Evolutionary conservation across 2,888 invertebrate genomes (phyloP).

Genomic region (Drosophila bunnanda): DNA sequence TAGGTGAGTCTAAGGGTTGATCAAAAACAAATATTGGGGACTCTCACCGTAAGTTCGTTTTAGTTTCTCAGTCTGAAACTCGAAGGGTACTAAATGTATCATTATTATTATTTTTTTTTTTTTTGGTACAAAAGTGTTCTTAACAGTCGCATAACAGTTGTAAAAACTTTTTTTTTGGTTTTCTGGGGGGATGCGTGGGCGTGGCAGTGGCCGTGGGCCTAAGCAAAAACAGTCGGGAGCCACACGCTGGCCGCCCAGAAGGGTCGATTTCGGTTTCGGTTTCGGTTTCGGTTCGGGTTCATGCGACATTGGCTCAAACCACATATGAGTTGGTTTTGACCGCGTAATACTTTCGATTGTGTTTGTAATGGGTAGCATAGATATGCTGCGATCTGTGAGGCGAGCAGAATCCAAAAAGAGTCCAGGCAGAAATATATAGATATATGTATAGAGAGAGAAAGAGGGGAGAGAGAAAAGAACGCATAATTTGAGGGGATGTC

Average conservation of each 20-base stretch:
- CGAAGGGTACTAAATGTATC: slow-evolving; percentile 51
- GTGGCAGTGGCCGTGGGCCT: slow-evolving; percentile 52
- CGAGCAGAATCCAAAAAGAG: slow-evolving; percentile 58
- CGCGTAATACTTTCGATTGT: slow-evolving; percentile 82
- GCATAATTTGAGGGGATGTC: slow-evolving; percentile 61
- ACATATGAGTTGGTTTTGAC: slow-evolving; percentile 81
- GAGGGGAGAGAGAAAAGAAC: slow-evolving; percentile 56
- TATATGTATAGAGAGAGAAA: slow-evolving; percentile 49
- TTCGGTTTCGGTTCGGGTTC: slow-evolving; percentile 36
- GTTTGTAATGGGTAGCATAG: slow-evolving; percentile 81
- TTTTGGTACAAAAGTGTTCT: slow-evolving; percentile 61
- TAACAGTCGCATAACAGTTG: slow-evolving; percentile 46
- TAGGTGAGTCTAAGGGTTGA: slow-evolving; percentile 38
- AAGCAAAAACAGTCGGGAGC: slow-evolving; percentile 61
- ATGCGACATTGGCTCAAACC: slow-evolving; percentile 64
- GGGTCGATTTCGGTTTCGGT: too few relatives aligned
- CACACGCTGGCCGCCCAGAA: slow-evolving; percentile 51
- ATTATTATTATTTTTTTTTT: slow-evolving; percentile 1
- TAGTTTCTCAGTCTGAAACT: slow-evolving; percentile 51
- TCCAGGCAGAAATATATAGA: slow-evolving; percentile 34
- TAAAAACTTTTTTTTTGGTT: slow-evolving; percentile 48
- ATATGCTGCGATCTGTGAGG: slow-evolving; percentile 82
- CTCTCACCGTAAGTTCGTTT: slow-evolving; percentile 66
- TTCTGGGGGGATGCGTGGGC: slow-evolving; percentile 39
- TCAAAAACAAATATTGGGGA: slow-evolving; percentile 20